Percentiles rank a stretch among this genome's conserved stretches.
Conservation (phyloP, 2,113 vertebrate genomes). For the Pseudopodoces humilis region DNA sequence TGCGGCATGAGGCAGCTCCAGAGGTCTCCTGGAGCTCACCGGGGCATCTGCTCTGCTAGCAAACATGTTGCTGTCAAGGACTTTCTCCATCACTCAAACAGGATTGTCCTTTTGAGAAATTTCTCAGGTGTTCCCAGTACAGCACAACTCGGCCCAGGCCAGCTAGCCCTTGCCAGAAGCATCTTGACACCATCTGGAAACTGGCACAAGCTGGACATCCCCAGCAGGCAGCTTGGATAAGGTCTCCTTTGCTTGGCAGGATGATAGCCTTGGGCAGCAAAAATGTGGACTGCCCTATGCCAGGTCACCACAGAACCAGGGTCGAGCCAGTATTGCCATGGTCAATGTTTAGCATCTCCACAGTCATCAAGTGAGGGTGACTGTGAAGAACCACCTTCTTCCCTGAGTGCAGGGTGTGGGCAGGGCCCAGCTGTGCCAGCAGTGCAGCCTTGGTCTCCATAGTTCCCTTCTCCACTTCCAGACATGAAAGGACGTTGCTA, state of each 20-base stretch:
- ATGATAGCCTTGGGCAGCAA: neutral
- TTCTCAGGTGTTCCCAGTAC: neutral
- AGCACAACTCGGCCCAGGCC: neutral
- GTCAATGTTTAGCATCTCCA: neutral
- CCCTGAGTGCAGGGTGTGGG: neutral
- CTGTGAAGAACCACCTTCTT: neutral
- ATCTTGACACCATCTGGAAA: neutral
- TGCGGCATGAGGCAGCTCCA: accelerated
- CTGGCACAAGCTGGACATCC: accelerated
- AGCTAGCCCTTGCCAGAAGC: neutral
- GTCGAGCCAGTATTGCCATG: accelerated
- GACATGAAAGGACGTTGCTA: neutral
- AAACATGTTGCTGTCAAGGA: accelerated
- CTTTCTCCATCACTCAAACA: neutral
- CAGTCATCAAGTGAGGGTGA: accelerated
- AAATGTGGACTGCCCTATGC: neutral
- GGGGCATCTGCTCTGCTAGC: neutral
- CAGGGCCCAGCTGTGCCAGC: neutral
- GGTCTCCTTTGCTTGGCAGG: neutral
- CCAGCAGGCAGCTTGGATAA: neutral
- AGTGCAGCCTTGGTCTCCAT: neutral
- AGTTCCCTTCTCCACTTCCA: neutral
- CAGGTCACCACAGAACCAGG: neutral
- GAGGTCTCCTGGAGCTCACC: neutral
- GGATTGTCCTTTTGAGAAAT: neutral